Conservation (phyloP, 2,888 invertebrate genomes). For the Clunio marinus region DNA sequence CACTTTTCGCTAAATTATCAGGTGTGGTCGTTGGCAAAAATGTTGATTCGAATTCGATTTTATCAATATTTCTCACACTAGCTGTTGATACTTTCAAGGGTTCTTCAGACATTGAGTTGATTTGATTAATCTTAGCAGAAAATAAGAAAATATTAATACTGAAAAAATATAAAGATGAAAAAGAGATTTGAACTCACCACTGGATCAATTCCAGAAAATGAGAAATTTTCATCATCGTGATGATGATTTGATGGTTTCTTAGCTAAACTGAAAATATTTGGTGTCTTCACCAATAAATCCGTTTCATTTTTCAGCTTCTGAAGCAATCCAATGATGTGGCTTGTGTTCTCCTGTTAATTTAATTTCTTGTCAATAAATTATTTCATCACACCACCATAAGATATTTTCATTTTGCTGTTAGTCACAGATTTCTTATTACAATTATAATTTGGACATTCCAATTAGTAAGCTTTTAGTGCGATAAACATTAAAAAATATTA, state of each 20-base stretch:
- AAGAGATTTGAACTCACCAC: no score
- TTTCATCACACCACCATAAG: no score
- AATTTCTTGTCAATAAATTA: neutral
- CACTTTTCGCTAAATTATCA: neutral
- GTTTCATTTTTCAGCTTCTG: conserved; percentile 43
- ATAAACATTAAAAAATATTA: neutral
- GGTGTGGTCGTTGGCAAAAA: neutral
- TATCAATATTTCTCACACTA: neutral
- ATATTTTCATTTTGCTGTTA: no score
- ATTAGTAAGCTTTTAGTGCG: conserved; percentile 7
- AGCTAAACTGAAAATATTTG: conserved; percentile 44
- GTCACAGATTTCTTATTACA: neutral
- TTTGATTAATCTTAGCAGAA: neutral
- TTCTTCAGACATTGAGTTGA: neutral
- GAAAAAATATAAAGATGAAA: neutral
- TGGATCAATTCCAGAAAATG: neutral
- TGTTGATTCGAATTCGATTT: neutral
- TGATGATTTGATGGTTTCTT: conserved; percentile 41
- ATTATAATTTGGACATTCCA: conserved; percentile 7
- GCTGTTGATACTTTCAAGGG: neutral
- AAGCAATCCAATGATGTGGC: conserved; percentile 42
- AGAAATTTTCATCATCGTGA: neutral
- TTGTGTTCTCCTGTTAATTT: conserved; percentile 35
- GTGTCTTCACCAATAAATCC: conserved; percentile 42
- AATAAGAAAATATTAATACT: neutral